phyloP scores from a whole-genome alignment of 2,888 invertebrate species.

The Diabrotica balteata region DNA sequence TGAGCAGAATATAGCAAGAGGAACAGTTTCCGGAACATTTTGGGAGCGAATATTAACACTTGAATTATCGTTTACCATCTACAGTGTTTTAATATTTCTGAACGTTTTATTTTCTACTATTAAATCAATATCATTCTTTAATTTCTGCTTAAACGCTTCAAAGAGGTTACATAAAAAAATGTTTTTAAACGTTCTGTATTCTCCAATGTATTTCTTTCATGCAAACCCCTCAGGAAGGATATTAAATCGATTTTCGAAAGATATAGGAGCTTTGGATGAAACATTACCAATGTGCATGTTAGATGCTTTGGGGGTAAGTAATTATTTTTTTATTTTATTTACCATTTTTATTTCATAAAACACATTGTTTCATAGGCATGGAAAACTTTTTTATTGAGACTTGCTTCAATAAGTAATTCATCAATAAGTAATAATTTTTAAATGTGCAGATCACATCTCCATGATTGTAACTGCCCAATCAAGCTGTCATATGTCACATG shows the following conservation, averaged over 20 bases:
- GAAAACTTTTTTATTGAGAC: too few species aligned
- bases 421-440: too few species aligned
- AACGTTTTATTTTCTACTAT: conserved; percentile 59
- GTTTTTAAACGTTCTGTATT: conserved; percentile 63
- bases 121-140: conserved; percentile 62
- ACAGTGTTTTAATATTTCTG: conserved; percentile 39
- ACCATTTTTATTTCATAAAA: too few species aligned
- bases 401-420: too few species aligned
- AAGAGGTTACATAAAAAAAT: conserved; percentile 63
- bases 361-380: too few species aligned
- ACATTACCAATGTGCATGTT: conserved; percentile 60
- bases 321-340: not conserved
- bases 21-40: not conserved
- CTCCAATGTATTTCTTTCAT: conserved; percentile 72
- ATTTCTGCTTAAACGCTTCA: conserved; percentile 62
- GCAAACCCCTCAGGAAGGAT: conserved; percentile 69
- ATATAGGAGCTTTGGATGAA: conserved; percentile 66
- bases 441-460: too few species aligned
- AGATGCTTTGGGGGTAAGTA: conserved; percentile 54
- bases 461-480: too few species aligned
- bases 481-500: too few species aligned
- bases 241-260: conserved; percentile 74
- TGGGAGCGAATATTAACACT: not conserved
- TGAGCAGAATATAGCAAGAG: not conserved
- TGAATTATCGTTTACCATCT: conserved; percentile 42